A percentile compares a stretch with the other conserved stretches of the same genome.
These are phyloP conservation scores for Anastatus disparis DNA, from an alignment of 1,140 invertebrate species.

Conservation along the genomic window DNA sequence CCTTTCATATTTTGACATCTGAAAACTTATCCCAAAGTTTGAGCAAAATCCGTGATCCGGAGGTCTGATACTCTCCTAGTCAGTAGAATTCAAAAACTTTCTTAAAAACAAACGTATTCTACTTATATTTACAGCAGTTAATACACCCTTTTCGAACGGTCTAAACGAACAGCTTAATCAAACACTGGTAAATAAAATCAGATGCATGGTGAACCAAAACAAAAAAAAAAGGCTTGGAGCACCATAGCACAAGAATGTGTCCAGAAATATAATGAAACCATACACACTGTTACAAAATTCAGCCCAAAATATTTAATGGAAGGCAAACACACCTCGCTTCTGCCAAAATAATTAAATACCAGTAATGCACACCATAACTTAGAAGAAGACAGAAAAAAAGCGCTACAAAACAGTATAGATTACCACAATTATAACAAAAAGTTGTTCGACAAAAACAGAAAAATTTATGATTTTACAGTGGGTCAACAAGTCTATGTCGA, in stretches of 20 bases:
- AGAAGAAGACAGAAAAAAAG: conserved; percentile 20
- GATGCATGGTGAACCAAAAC: conserved; percentile 35
- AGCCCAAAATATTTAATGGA: conserved; percentile 34
- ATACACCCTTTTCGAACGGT: conserved; percentile 36
- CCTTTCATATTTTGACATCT: too few species aligned
- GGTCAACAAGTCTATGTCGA: conserved; percentile 47
- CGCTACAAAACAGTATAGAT: conserved; percentile 6
- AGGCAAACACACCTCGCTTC: neutral
- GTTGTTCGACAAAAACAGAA: conserved; percentile 40
- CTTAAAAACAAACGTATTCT: conserved; percentile 28
- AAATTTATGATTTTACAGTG: conserved; percentile 33
- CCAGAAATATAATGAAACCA: conserved; percentile 29
- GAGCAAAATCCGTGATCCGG: too few species aligned
- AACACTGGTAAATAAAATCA: conserved; percentile 41
- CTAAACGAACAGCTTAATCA: conserved; percentile 42
- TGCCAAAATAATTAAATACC: conserved; percentile 30
- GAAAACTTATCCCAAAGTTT: too few species aligned
- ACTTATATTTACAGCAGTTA: conserved; percentile 38
- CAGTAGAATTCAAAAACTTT: conserved; percentile 42
- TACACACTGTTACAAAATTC: conserved; percentile 30
- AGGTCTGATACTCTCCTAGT: too few species aligned
- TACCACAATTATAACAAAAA: conserved; percentile 30
- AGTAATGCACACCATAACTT: neutral
- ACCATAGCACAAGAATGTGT: conserved; percentile 32
- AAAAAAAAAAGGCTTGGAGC: conserved; percentile 26